Conservation (phyloP, 2,888 invertebrate species). For the Tachystola acroxantha region DNA sequence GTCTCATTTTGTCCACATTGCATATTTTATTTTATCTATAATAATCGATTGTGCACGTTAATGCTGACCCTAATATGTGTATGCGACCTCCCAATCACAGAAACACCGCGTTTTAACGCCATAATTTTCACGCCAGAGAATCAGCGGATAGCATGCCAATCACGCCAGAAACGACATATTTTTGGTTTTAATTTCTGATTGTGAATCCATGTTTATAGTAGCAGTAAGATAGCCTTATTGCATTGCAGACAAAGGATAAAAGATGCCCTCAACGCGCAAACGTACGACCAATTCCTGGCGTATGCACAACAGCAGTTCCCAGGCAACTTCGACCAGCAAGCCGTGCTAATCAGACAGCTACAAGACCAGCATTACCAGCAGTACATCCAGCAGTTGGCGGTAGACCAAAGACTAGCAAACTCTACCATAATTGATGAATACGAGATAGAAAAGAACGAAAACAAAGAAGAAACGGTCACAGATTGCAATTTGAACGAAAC, state of each 20-base stretch:
- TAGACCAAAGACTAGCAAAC: constrained; percentile 60
- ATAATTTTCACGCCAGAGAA: no score
- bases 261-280: constrained; percentile 97
- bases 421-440: constrained; percentile 40
- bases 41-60: no score
- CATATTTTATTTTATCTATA: no score
- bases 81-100: no score
- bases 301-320: constrained; percentile 97
- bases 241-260: constrained; percentile 88
- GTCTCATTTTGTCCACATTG: no score
- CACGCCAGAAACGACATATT: no score
- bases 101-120: no score
- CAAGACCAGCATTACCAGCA: constrained; percentile 99
- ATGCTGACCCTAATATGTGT: no score
- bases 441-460: constrained; percentile 29
- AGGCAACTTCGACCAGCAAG: constrained; percentile 93
- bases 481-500: constrained; percentile 58
- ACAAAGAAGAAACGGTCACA: constrained; percentile 29
- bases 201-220: no score
- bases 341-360: constrained; percentile 92
- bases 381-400: constrained; percentile 95
- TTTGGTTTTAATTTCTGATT: no score
- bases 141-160: no score
- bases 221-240: no score
- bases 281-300: constrained; percentile 89